Evolutionary conservation across 2,113 vertebrate species (phyloP).

Genomic region (Archocentrus centrarchus): DNA sequence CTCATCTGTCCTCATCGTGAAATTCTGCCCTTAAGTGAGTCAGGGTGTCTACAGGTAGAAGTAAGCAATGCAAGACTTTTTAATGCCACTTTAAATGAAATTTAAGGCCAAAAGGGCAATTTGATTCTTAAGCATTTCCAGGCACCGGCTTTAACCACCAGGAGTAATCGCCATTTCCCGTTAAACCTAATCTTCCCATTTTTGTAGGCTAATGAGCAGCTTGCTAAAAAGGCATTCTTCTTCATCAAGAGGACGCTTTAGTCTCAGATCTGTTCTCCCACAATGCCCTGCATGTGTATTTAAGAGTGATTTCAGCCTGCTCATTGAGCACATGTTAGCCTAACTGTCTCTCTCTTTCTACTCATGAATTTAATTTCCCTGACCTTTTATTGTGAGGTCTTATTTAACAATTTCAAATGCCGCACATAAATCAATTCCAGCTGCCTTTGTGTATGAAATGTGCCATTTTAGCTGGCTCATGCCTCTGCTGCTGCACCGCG

Average conservation of each 20-base stretch:
- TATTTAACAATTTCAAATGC: not conserved
- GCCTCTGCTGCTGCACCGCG: not conserved
- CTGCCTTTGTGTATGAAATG: not conserved
- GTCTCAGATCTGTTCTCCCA: not conserved
- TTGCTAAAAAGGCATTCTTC: not conserved
- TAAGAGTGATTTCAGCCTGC: not conserved
- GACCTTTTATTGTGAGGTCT: not conserved
- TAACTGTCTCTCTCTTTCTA: not conserved
- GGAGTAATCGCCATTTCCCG: not conserved
- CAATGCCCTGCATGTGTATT: not conserved
- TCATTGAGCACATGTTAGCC: not conserved
- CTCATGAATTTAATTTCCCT: not conserved
- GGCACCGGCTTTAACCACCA: not conserved
- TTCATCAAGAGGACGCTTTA: not conserved
- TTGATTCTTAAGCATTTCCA: not conserved
- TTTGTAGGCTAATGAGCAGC: not conserved
- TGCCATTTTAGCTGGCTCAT: not conserved
- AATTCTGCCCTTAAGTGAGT: not conserved
- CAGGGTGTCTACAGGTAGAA: not conserved
- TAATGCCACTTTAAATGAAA: not conserved
- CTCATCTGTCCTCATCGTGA: not conserved
- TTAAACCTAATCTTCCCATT: slow-evolving; percentile 10
- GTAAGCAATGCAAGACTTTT: not conserved
- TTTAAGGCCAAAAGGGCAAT: not conserved
- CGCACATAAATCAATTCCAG: not conserved